Evolutionary conservation across 2,888 invertebrate species (phyloP).

Genomic region (Pristionchus fissidentatus): DNA sequence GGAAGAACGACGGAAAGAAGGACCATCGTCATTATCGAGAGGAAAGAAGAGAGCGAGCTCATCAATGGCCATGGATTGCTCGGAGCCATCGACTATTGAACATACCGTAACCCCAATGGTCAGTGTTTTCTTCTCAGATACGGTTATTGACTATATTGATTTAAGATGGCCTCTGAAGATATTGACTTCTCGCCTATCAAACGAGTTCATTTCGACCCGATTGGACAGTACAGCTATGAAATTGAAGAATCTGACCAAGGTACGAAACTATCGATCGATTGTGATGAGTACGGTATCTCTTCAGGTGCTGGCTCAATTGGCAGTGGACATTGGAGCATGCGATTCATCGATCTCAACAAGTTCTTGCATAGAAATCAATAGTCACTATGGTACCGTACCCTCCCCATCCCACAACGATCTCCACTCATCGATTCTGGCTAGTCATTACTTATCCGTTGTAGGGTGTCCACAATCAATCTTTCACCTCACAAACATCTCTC

Average conservation of each 20-base stretch:
- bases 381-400: not conserved
- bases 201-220: conserved; percentile 36
- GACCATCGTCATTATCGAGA: not conserved
- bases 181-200: conserved; percentile 47
- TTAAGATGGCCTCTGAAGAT: not conserved
- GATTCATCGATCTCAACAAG: not conserved
- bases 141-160: not conserved
- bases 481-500: conserved; percentile 36
- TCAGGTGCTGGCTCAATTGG: conserved; percentile 43
- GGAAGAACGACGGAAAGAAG: not conserved
- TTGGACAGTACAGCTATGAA: conserved; percentile 36
- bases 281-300: not conserved
- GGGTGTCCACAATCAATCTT: conserved; percentile 33
- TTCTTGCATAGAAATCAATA: conserved; percentile 16
- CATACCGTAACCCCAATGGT: not conserved
- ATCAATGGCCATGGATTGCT: conserved; percentile 12
- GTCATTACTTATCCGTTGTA: conserved; percentile 25
- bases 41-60: conserved; percentile 27
- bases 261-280: not conserved
- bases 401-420: not conserved
- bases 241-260: conserved; percentile 19
- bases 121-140: not conserved
- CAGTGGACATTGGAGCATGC: conserved; percentile 43
- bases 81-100: not conserved
- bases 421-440: conserved; percentile 18